Percentiles rank a stretch among this genome's conserved stretches.
phyloP scores from a whole-genome alignment of 92 coral and sea anemone genomes.

The Heliopora coerulea region DNA sequence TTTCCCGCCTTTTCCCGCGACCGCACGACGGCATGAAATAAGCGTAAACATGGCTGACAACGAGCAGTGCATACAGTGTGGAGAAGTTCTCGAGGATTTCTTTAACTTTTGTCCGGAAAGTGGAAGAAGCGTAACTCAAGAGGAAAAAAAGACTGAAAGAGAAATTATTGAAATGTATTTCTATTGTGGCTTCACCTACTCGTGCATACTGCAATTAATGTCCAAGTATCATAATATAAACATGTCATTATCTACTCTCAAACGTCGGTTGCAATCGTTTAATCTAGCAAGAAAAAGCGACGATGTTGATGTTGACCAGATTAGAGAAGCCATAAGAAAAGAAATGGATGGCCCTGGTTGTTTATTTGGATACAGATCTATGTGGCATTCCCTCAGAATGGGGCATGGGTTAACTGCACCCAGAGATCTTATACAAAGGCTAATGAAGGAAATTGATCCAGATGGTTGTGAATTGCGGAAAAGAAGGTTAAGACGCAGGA shows the following conservation, averaged over 20 bases:
- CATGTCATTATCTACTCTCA: constrained; percentile 19
- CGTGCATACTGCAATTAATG: constrained; percentile 4
- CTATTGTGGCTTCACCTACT: constrained; percentile 6
- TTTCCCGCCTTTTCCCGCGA: too few relatives aligned
- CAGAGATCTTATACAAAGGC: constrained; percentile 13
- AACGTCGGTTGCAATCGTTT: constrained; percentile 14
- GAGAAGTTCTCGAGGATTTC: constrained; percentile 12
- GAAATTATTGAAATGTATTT: constrained; percentile 28
- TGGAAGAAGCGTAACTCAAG: constrained; percentile 16
- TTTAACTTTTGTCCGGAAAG: constrained; percentile 39
- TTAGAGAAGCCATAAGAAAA: constrained; percentile 23
- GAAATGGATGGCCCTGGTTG: not conserved
- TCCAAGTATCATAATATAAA: constrained; percentile 16
- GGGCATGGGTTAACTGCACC: constrained; percentile 36
- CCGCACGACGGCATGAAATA: too few relatives aligned
- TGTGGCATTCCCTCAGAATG: constrained; percentile 47
- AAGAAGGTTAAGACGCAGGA: constrained; percentile 38
- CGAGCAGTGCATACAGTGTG: constrained; percentile 1
- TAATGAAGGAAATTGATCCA: constrained; percentile 51
- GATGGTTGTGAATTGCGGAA: constrained; percentile 47
- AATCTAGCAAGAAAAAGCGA: constrained; percentile 19
- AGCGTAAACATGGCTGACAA: too few relatives aligned
- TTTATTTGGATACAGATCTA: constrained; percentile 26
- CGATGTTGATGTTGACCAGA: not conserved
- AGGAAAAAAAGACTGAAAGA: not conserved